Evolutionary conservation across 2,888 invertebrate genomes (phyloP), one percentile per base, ranked within the genome.

Genomic region (Leuctra nigra): DNA sequence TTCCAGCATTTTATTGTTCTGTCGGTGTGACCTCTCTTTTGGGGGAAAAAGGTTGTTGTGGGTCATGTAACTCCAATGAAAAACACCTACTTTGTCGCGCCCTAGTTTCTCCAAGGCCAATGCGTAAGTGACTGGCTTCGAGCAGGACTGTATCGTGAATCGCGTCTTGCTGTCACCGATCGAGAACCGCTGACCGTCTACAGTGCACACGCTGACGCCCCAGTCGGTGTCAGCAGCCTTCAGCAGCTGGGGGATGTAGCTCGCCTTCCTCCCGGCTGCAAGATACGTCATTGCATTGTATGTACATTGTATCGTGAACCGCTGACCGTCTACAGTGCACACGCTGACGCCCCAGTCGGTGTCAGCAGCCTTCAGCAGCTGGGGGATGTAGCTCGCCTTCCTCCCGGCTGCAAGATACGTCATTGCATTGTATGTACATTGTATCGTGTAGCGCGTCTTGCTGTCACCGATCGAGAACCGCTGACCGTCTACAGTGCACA

Each of bases 401-500:
- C 67, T 65, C 11, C 41, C 41, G 11, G 3, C 41, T 41, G 18
- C 4, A 41, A 6, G 13, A 13, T 11, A 41, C 41, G 20, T 29
- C 29, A 29, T 29, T 29, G 18, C 6, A 4, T 23, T 9, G 16
- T 48, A n/a, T n/a, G n/a, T n/a, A n/a, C n/a, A 77, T 66, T 81
- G 80, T 36, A 81, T 67, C 22, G 78, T 78, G 64, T 79, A 79
- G 2, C 77, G 76, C 7, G 70, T 66, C 46, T 70, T 70, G 14
- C 72, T 72, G 64, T 80, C 78, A 1, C 80, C 80, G 47, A n/a
- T n/a, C n/a, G n/a, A n/a, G n/a, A n/a, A n/a, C n/a, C n/a, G 68
- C 63, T 80, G 79, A 4, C 79, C 79, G 67, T 80, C 80, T 20
- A 79, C 73, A 2, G 78, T 79, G 62, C 79, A 80, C 7, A 80